Evolutionary conservation across 2,888 invertebrate genomes (phyloP).

Genomic region (Himalopsyche tibetana): DNA sequence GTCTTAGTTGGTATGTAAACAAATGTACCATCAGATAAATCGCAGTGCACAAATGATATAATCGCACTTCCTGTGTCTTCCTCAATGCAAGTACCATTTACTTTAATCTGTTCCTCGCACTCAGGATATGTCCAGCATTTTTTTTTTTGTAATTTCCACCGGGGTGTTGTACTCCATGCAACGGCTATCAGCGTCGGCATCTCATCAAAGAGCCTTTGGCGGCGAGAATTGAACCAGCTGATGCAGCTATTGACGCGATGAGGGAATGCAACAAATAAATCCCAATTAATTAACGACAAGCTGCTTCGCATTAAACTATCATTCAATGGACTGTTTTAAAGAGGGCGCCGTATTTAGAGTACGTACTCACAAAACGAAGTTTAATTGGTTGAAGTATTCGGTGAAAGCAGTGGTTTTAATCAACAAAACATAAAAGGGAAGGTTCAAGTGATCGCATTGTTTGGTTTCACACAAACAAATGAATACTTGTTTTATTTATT

Average conservation of each 20-base stretch:
- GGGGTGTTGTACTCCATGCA: conserved; percentile 32
- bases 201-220: conserved; percentile 42
- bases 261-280: conserved; percentile 37
- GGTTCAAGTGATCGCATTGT: too few relatives aligned
- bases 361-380: background rate
- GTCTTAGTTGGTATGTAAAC: background rate
- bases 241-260: background rate
- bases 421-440: too few relatives aligned
- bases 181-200: conserved; percentile 24
- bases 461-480: too few relatives aligned
- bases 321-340: background rate
- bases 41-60: background rate
- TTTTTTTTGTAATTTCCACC: background rate
- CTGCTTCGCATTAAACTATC: conserved; percentile 20
- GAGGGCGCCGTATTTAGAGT: background rate
- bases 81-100: background rate
- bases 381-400: background rate
- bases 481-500: too few relatives aligned
- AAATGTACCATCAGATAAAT: background rate
- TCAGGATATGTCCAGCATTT: conserved; percentile 23
- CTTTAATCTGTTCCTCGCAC: conserved; percentile 18
- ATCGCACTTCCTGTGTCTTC: background rate
- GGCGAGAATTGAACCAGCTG: conserved; percentile 41
- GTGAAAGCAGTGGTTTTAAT: background rate
- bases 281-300: conserved; percentile 43